Evolutionary conservation across 37 sponge, comb jelly and placozoan species (phyloP).

Genomic region (Ephydatia muelleri): DNA sequence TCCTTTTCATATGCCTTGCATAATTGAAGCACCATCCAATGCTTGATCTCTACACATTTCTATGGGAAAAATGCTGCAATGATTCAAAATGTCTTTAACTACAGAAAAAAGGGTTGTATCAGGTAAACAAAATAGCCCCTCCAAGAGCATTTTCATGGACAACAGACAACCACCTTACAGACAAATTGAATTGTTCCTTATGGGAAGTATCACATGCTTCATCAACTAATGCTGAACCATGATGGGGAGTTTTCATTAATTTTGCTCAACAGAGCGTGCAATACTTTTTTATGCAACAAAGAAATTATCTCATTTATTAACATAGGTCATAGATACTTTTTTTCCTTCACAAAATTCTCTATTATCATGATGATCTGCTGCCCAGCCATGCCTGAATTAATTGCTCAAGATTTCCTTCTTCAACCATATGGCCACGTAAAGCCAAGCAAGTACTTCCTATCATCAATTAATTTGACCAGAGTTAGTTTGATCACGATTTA

Average conservation of each 20-base stretch:
- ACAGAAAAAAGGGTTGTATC: slow-evolving; percentile 53
- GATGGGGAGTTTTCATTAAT: slow-evolving; percentile 13
- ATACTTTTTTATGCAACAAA: slow-evolving; percentile 29
- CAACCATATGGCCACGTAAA: slow-evolving; percentile 28
- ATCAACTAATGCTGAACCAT: slow-evolving; percentile 48
- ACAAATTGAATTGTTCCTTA: slow-evolving; percentile 49
- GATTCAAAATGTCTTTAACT: slow-evolving; percentile 48
- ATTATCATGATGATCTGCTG: slow-evolving; percentile 1
- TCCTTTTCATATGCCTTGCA: slow-evolving; percentile 53
- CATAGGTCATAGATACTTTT: slow-evolving; percentile 23
- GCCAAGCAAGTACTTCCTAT: slow-evolving; percentile 2
- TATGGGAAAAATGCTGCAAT: slow-evolving; percentile 59
- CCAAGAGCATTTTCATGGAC: slow-evolving; percentile 59
- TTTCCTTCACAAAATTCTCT: not conserved
- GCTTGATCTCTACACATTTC: slow-evolving; percentile 50
- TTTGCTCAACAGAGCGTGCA: slow-evolving; percentile 7
- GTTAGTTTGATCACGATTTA: no score
- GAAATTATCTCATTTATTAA: slow-evolving; percentile 31
- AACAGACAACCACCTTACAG: slow-evolving; percentile 50
- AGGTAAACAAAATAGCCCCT: slow-evolving; percentile 53
- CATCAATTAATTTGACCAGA: slow-evolving; percentile 10
- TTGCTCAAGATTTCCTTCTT: slow-evolving; percentile 34
- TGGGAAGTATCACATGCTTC: slow-evolving; percentile 57
- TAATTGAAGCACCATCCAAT: slow-evolving; percentile 56
- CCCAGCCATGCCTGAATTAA: slow-evolving; percentile 7